Base-by-base conservation (phyloP, 2,113 vertebrate genomes). In the Pycnonotus jocosus region DNA sequence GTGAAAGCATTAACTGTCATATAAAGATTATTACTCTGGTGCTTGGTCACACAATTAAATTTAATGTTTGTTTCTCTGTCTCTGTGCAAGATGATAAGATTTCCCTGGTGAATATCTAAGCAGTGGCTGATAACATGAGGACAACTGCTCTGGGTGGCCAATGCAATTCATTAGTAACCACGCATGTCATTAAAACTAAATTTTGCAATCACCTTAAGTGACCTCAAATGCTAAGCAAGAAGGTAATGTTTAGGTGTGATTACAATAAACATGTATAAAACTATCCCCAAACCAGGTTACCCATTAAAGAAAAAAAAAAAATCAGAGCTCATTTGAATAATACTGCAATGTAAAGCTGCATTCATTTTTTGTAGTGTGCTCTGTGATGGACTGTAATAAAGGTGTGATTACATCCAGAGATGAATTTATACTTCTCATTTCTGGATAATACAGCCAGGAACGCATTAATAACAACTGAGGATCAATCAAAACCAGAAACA, bases 1-100 rank as follows among this genome's bases (percentile, higher is more conserved):
- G 96, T 96, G 96, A 97, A 97, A 97, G 93, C 96, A 97, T 96
- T 97, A 97, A 95, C 92, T 96, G 84, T 95, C 92, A 57, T 92
- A 61, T 95, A 96, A 97, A 97, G 94, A 98, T 97, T 97, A 96
- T 79, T 89, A 92, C 72, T 97, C 78, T 47, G 92, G 86, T 94
- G 94, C 88, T 95, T 86, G 35, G 68, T 91, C 86, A 48, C 64
- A 80, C 96, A 97, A 98, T 97, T 97, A 97, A 97, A 97, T 97
- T 88, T 97, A 89, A 97, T 95, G 96, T 96, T 96, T 97, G 81
- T 96, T 98, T 94, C 90, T 92, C 94, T 93, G 62, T 93, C 95
- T 87, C 86, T 95, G 84, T 96, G 94, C 94, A 89, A 94, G 96
- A 95, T 8, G 45, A 81, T 93, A 86, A 74, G 78, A 94, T 92